Percentiles rank a stretch among this genome's conserved stretches.
Conservation (phyloP, 1,140 invertebrate genomes). For the Dinoponera quadriceps region DNA sequence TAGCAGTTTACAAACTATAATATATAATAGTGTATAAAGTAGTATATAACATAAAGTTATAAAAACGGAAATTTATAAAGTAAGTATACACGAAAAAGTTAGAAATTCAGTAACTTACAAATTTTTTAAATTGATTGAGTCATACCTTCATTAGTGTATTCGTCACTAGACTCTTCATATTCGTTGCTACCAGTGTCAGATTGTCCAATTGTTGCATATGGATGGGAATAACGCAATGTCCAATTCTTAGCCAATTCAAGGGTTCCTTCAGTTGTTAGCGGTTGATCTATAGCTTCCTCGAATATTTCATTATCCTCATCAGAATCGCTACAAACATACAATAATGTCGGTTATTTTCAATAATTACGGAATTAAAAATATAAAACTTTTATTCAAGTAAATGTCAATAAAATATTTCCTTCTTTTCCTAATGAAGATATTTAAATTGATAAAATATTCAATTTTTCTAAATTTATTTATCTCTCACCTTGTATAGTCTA, state of each 20-base stretch:
- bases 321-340: slow-evolving; percentile 84
- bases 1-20: too few relatives aligned
- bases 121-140: not conserved
- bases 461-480: too few relatives aligned
- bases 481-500: too few relatives aligned
- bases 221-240: slow-evolving; percentile 86
- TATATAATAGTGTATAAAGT: not conserved
- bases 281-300: slow-evolving; percentile 88
- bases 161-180: slow-evolving; percentile 88
- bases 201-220: slow-evolving; percentile 77
- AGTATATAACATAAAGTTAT: too few relatives aligned
- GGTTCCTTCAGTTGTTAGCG: slow-evolving; percentile 89
- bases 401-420: not conserved
- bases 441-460: too few relatives aligned
- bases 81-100: not conserved
- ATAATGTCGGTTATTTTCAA: slow-evolving; percentile 59
- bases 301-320: slow-evolving; percentile 88
- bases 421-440: too few relatives aligned
- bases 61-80: not conserved
- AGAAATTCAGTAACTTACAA: not conserved
- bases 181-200: slow-evolving; percentile 86
- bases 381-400: slow-evolving; percentile 25
- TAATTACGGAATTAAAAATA: slow-evolving; percentile 27
- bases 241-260: slow-evolving; percentile 88
- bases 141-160: slow-evolving; percentile 89